These are phyloP conservation scores for Nemapogon koenigi DNA, from an alignment of 2,888 invertebrate species.

Conservation along the genomic window DNA sequence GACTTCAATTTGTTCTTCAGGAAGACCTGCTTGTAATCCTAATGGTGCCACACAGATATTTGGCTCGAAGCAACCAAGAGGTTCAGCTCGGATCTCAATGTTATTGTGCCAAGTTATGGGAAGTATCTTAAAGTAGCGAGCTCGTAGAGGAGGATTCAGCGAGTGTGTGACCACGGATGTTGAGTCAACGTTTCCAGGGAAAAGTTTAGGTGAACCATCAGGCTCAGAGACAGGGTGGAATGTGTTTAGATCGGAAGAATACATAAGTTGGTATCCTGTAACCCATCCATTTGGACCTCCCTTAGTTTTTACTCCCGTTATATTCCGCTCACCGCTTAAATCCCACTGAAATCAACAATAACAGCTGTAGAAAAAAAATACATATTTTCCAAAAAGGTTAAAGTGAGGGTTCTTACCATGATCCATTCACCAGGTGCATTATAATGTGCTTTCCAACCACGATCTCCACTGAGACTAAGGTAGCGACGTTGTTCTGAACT, in stretches of 20 bases:
- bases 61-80: slow-evolving; percentile 68
- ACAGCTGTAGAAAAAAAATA: too few relatives aligned
- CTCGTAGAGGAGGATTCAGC: not conserved
- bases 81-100: slow-evolving; percentile 70
- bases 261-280: slow-evolving; percentile 73
- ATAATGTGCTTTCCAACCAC: slow-evolving; percentile 72
- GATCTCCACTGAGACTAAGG: slow-evolving; percentile 47
- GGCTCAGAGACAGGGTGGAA: slow-evolving; percentile 74
- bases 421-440: slow-evolving; percentile 75
- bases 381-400: too few relatives aligned
- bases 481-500: slow-evolving; percentile 39
- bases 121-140: slow-evolving; percentile 21
- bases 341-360: slow-evolving; percentile 77
- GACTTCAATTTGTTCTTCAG: slow-evolving; percentile 69
- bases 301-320: slow-evolving; percentile 80
- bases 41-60: slow-evolving; percentile 75
- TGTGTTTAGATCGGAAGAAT: slow-evolving; percentile 72
- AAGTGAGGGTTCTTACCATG: too few relatives aligned
- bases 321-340: slow-evolving; percentile 74
- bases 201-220: slow-evolving; percentile 61
- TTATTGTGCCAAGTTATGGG: slow-evolving; percentile 72
- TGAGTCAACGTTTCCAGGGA: slow-evolving; percentile 76
- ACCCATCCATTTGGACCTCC: slow-evolving; percentile 78
- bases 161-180: not conserved
- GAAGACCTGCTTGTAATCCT: slow-evolving; percentile 72